Base-by-base conservation (phyloP, 2,113 vertebrate species). In the Nibea coibor region DNA sequence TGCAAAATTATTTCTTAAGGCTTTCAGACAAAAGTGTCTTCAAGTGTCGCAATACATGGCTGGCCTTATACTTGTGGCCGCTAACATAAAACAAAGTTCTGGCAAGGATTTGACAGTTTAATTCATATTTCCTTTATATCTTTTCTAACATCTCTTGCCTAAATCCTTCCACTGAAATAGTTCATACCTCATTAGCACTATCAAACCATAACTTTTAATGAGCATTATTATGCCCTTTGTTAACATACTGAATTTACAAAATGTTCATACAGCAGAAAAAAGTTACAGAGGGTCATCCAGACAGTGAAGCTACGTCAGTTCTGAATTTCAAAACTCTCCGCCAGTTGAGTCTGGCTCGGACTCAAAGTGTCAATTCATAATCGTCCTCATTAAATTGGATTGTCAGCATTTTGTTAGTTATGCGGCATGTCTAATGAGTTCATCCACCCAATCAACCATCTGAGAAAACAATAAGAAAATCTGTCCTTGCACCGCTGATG, bases 381-480 rank as follows among this genome's bases (percentile, higher is more conserved):
- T 81, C 48, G 72, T 62, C 53, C 63, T 56, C 35, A 15, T 75
- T 75, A 70, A 88, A 84, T 17, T 72, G 42, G n/a, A 80, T 73
- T 64, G 77, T 83, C 72, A 79, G 86, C 76, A 87, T 82, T 61
- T 75, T 83, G 48, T 62, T 83, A 86, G 87, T 90, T 81, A 82
- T 63, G 58, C 48, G 47, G 81, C 64, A 54, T 80, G 72, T 83
- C 78, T 80, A 88, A 83, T 86, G 42, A 88, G 70, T 84, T 78
- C 63, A 82, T 81, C 63, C 66, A 69, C 61, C 65, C 79, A 82
- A 88, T 89, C 79, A 87, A 83, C 73, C 71, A 80, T 82, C 50
- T 69, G 4, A 57, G 72, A 67, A 89, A 83, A 85, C 67, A 88
- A 85, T 81, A 84, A 66, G 57, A 83, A 76, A 83, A 71, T 77